These are phyloP conservation scores for Halocynthia roretzi DNA, from an alignment of 23 tunicate species.

Conservation along the genomic window DNA sequence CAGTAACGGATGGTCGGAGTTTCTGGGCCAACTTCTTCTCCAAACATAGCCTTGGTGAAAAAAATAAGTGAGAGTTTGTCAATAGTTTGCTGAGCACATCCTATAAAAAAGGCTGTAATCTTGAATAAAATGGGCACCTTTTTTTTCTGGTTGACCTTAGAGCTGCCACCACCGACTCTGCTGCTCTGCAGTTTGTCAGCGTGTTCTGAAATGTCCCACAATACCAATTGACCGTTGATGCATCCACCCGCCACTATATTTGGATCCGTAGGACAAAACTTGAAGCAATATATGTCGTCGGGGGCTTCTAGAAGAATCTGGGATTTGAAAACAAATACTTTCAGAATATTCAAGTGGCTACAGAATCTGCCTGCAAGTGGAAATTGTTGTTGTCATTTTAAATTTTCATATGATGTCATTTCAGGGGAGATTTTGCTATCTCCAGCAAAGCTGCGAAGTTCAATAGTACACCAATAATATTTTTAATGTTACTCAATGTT, in stretches of 20 bases:
- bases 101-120: background rate
- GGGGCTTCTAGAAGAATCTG: constrained; percentile 93
- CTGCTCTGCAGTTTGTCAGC: constrained; percentile 61
- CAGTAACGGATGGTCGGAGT: constrained; percentile 81
- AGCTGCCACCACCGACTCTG: constrained; percentile 19
- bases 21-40: constrained; percentile 84
- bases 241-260: constrained; percentile 97
- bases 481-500: too few species aligned
- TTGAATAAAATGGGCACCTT: constrained; percentile 17
- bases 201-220: constrained; percentile 90
- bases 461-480: too few species aligned
- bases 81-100: background rate
- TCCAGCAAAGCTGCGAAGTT: too few species aligned
- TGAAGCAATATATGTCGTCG: constrained; percentile 74
- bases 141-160: constrained; percentile 38
- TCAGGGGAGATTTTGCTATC: background rate
- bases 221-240: constrained; percentile 90
- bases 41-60: constrained; percentile 69
- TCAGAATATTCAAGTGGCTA: background rate
- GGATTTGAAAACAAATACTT: background rate
- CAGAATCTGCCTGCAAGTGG: too few species aligned
- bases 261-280: constrained; percentile 89
- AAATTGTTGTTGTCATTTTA: too few species aligned
- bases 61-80: background rate
- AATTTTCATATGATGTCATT: background rate